Base-by-base conservation (phyloP, 2,113 vertebrate species). In the Oxyura jamaicensis region DNA sequence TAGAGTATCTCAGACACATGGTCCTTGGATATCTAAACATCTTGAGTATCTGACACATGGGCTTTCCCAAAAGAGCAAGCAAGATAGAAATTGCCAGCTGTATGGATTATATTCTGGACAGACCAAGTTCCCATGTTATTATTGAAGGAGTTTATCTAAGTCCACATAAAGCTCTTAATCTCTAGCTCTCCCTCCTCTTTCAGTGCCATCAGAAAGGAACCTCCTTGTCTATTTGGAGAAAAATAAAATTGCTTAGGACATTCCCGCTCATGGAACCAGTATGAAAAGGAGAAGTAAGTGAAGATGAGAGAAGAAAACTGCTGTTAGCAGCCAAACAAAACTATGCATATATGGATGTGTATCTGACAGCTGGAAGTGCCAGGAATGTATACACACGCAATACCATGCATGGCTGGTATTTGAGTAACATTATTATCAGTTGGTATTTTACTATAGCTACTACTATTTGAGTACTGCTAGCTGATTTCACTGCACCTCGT, bases 111-210 rank as follows among this genome's bases (percentile, higher is more conserved):
- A 72, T 36, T 91, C 23, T 23, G 77, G 72, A 53, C 63, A 86
- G 56, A 39, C 14, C 6, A 76, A 65, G 63, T 84, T 88, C 25
- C 56, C n/a, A 18, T 39, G 41, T 50, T 91, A 74, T 76, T 82
- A 72, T 14, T 69, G 52, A 77, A 72, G 72, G 72, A 83, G 36
- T 83, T 87, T 44, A 92, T 74, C 73, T 84, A 67, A 88, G 39
- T 31, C 59, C 68, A 12, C 13, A 63, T 55, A 88, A 92, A 96
- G 68, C 86, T 80, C 72, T 91, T 88, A 52, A 79, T 90, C 66
- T 74, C 35, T 13, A 53, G n/a, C 52, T 62, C 60, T 76, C 56
- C 67, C 59, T 93, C 71, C 20, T 22, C 20, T 62, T 86, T 72
- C 73, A 71, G 28, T 16, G 35, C 72, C 62, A 79, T 35, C 66